Evolutionary conservation across 1,140 invertebrate species (phyloP).

Genomic region (Diabrotica virgifera): DNA sequence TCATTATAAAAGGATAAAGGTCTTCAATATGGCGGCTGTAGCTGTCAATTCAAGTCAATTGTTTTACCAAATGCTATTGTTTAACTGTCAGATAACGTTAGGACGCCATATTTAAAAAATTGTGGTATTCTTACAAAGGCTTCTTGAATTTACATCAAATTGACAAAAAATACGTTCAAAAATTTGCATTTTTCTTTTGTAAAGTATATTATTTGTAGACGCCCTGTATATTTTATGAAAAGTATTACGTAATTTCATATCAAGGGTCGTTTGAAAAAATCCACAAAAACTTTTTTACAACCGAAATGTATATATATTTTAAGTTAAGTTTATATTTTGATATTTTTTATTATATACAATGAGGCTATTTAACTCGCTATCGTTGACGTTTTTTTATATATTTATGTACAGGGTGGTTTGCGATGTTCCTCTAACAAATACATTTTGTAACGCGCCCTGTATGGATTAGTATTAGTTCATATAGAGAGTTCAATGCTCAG

Average conservation of each 20-base stretch:
- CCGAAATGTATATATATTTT: slow-evolving; percentile 29
- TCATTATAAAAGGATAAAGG: too few species aligned
- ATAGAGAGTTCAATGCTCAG: slow-evolving; percentile 20
- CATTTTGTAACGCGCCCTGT: background rate
- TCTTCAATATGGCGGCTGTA: too few species aligned
- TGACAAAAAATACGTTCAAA: too few species aligned
- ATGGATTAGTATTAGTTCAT: slow-evolving; percentile 19
- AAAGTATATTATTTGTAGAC: too few species aligned
- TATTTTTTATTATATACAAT: slow-evolving; percentile 31
- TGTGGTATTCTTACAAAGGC: too few species aligned
- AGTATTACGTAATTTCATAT: background rate
- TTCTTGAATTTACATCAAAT: too few species aligned
- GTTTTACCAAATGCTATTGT: too few species aligned
- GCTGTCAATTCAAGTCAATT: too few species aligned
- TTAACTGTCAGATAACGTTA: too few species aligned
- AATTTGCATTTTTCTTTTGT: too few species aligned
- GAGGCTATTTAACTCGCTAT: slow-evolving; percentile 26
- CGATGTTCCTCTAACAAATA: background rate
- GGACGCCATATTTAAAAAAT: too few species aligned
- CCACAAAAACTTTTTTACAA: slow-evolving; percentile 7
- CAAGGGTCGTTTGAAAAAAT: background rate
- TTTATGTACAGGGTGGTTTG: slow-evolving; percentile 10
- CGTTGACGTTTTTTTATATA: slow-evolving; percentile 15
- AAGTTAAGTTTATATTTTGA: slow-evolving; percentile 37
- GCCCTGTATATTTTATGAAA: too few species aligned